Evolutionary conservation across 92 coral and sea anemone genomes (phyloP).

Genomic region (Heteractis magnifica): DNA sequence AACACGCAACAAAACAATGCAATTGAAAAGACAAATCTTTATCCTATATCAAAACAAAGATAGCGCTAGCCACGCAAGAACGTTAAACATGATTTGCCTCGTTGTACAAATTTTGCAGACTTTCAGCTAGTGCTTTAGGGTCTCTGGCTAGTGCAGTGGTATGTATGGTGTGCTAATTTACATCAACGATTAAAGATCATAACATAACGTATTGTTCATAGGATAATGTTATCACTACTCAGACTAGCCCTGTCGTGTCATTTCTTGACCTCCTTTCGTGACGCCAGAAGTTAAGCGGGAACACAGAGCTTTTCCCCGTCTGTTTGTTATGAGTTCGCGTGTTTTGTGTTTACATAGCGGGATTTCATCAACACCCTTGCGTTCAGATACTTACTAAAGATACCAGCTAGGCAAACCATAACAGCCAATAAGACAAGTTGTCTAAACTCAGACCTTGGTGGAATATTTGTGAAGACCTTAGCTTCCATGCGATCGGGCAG

Average conservation of each 20-base stretch:
- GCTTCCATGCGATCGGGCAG: no score
- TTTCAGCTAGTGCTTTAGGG: no score
- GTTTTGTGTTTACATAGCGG: slow-evolving; percentile 24
- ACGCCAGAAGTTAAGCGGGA: slow-evolving; percentile 15
- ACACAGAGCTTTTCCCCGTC: background rate
- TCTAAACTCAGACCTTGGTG: background rate
- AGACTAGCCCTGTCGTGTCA: background rate
- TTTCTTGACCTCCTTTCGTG: background rate
- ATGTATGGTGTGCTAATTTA: background rate
- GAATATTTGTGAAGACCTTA: slow-evolving; percentile 7
- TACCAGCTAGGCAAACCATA: slow-evolving; percentile 3
- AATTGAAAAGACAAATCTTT: no score
- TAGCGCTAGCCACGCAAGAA: no score
- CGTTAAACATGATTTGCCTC: no score
- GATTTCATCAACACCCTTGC: slow-evolving; percentile 5
- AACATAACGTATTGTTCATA: background rate
- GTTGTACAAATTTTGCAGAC: no score
- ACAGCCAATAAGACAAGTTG: slow-evolving; percentile 10
- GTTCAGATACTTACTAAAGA: slow-evolving; percentile 17
- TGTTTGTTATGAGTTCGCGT: slow-evolving; percentile 4
- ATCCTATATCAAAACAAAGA: no score
- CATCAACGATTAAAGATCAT: background rate
- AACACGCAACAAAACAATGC: no score
- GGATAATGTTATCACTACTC: background rate
- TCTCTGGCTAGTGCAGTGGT: background rate